Evolutionary conservation across 2,797 vertebrate genomes (phyloP).

Genomic region (Urocyon cinereoargenteus): DNA sequence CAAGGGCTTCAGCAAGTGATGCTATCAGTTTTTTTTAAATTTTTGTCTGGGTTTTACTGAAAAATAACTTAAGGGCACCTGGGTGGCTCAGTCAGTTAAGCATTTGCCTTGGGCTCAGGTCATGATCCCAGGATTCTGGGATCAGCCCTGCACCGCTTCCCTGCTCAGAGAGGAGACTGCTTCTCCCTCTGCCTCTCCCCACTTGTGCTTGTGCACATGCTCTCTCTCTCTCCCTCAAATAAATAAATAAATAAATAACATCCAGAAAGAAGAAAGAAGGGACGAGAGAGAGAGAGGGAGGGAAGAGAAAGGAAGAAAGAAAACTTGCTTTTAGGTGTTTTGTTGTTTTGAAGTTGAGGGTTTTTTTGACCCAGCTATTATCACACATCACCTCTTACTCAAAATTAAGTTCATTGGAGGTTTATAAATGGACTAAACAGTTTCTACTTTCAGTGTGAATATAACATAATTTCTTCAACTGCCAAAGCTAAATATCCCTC

Average conservation of each 20-base stretch:
- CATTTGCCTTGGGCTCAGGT: too few relatives aligned
- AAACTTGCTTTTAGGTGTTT: not conserved
- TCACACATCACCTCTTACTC: not conserved
- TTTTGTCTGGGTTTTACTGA: not conserved
- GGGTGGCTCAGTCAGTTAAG: too few relatives aligned
- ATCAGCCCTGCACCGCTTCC: too few relatives aligned
- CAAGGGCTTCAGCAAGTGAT: not conserved
- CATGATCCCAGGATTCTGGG: too few relatives aligned
- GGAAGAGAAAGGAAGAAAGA: not conserved
- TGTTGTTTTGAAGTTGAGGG: not conserved
- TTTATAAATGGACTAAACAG: not conserved
- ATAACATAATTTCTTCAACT: not conserved
- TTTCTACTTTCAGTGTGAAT: not conserved
- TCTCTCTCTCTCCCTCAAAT: too few relatives aligned
- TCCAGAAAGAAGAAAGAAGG: too few relatives aligned
- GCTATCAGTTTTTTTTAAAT: not conserved
- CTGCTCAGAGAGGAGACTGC: too few relatives aligned
- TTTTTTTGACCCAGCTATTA: not conserved
- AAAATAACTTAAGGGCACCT: not conserved
- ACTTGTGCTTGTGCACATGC: too few relatives aligned
- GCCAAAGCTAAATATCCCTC: not conserved
- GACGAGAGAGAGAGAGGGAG: too few relatives aligned
- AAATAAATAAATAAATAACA: too few relatives aligned
- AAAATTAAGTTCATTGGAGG: not conserved
- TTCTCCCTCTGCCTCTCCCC: too few relatives aligned